These are phyloP conservation scores for Psephotus haematonotus DNA, from an alignment of 2,113 vertebrate genomes.

Conservation along the genomic window DNA sequence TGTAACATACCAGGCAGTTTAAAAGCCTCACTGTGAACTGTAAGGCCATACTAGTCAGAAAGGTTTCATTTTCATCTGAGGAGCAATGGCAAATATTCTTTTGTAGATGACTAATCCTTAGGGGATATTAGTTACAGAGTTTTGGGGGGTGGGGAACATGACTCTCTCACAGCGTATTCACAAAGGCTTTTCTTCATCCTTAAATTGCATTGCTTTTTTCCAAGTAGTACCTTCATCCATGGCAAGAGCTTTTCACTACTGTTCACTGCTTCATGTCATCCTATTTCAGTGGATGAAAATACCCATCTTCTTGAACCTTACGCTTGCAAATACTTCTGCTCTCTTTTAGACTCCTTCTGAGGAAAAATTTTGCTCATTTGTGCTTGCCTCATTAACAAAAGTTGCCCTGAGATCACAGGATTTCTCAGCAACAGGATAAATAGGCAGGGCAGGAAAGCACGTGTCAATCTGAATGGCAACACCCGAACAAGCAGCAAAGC, in stretches of 20 bases:
- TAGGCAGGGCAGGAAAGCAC: not conserved
- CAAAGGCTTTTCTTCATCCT: not conserved
- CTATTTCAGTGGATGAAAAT: not conserved
- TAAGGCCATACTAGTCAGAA: not conserved
- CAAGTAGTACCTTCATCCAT: not conserved
- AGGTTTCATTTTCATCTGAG: not conserved
- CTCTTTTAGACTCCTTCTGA: not conserved
- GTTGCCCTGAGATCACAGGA: not conserved
- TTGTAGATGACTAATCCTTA: not conserved
- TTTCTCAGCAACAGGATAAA: not conserved
- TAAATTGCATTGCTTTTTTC: not conserved
- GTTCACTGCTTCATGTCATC: not conserved
- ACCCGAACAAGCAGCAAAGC: not conserved
- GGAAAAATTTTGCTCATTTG: not conserved
- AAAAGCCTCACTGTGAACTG: not conserved
- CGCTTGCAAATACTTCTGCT: not conserved
- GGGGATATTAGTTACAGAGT: not conserved
- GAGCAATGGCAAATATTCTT: not conserved
- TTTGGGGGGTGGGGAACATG: not conserved
- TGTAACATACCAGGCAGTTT: not conserved
- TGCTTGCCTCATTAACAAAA: not conserved
- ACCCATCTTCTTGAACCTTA: not conserved
- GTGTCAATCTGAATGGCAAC: not conserved
- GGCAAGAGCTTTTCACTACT: not conserved
- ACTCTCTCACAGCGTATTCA: not conserved